Base-by-base conservation (phyloP, 2,888 invertebrate genomes). In the Margaritifera margaritifera region DNA sequence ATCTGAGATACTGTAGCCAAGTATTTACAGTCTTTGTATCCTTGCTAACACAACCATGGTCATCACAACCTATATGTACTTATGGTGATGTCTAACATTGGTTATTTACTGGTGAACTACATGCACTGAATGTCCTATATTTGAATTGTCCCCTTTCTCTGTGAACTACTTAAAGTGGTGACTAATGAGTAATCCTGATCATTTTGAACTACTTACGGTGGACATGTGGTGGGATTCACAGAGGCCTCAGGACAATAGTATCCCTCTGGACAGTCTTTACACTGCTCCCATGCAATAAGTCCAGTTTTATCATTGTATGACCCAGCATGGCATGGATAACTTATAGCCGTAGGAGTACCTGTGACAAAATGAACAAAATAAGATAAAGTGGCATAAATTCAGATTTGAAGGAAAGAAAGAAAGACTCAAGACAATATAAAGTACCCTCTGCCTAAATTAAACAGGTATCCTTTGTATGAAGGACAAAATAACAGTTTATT, bases 231-330 rank as follows among this genome's bases (percentile, higher is more conserved):
- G 18, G 88, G 88, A 6, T 79, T 64, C 18, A 75, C 74, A 4
- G 89, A 88, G 6, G 82, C 88, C 42, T 72, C 59, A 1, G 86
- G 84, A 79, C 89, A 89, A 75, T 88, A 88, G 67, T 84, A 69
- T 6, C 89, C 89, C 6, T 62, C 64, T 1, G 84, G 77, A 78
- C 88, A 89, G 66, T 85, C 86, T 11, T 68, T 74, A 78, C 88
- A 89, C 66, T 86, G 81, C 66, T 88, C 88, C 86, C 86, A 87
- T 8, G 80, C 79, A 20, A 77, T 78, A 61, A 79, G 84, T 15
- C 88, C 88, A 0, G 72, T 72, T 8, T 77, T 69, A 63, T 82
- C 80, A 61, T 80, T 86, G 75, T 85, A 88, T 18, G 86, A 84
- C 1, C 88, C 88, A 18, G 86, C 87, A 74, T 86, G 86, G 66